Evolutionary conservation across 2,888 invertebrate genomes (phyloP).

Genomic region (Pyrocoelia pectoralis): DNA sequence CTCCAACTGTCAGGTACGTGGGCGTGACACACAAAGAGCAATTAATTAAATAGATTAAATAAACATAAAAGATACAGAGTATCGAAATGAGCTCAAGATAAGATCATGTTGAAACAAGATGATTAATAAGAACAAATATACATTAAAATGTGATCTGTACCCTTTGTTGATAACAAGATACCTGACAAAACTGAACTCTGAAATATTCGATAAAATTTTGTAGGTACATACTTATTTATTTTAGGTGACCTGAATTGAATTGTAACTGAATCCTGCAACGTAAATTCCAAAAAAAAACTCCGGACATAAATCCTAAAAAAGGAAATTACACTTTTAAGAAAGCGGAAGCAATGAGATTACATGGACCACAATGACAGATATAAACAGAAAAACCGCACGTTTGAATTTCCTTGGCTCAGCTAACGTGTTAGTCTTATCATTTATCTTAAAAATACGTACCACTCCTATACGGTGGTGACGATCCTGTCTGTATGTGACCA

Average conservation of each 20-base stretch:
- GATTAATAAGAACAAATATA: slow-evolving; percentile 42
- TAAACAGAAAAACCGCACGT: slow-evolving; percentile 33
- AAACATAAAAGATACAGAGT: slow-evolving; percentile 33
- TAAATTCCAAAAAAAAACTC: slow-evolving; percentile 6
- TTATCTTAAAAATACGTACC: slow-evolving; percentile 46
- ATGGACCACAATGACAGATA: slow-evolving; percentile 41
- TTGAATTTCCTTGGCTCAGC: slow-evolving; percentile 23
- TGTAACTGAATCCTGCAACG: too few relatives aligned
- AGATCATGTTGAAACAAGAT: slow-evolving; percentile 38
- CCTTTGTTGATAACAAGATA: slow-evolving; percentile 41
- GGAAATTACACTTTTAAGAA: slow-evolving; percentile 36
- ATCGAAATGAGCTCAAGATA: slow-evolving; percentile 35
- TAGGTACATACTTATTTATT: slow-evolving; percentile 39
- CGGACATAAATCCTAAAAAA: slow-evolving; percentile 31
- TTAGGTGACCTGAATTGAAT: slow-evolving; percentile 50
- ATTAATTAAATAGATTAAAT: slow-evolving; percentile 33
- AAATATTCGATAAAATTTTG: slow-evolving; percentile 45
- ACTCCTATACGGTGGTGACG: slow-evolving; percentile 53
- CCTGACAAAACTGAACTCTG: slow-evolving; percentile 29
- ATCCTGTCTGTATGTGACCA: slow-evolving; percentile 55
- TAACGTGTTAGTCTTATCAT: not conserved
- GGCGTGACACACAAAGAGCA: slow-evolving; percentile 24
- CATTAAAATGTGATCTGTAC: slow-evolving; percentile 37
- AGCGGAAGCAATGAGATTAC: slow-evolving; percentile 40
- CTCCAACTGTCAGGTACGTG: too few relatives aligned